Conservation (phyloP, 2,797 vertebrate species). For the Alfaro cultratus region DNA sequence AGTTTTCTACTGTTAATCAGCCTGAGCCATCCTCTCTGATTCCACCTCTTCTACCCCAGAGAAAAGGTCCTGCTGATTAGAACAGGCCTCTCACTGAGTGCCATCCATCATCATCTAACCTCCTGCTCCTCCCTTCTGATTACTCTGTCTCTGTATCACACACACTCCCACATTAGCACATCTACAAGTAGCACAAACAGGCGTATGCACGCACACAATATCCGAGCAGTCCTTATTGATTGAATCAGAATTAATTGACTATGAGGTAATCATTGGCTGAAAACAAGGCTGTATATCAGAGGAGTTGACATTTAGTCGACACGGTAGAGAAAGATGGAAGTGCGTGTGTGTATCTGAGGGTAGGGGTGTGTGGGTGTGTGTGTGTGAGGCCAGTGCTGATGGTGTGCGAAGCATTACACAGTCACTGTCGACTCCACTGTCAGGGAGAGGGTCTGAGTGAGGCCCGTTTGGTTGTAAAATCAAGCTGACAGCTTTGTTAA, state of each 20-base stretch:
- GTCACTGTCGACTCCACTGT: constrained; percentile 43
- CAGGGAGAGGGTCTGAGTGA: constrained; percentile 78
- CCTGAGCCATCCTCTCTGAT: constrained; percentile 47
- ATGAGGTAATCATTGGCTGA: constrained; percentile 85
- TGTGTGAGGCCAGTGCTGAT: constrained; percentile 33
- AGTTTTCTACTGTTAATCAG: constrained; percentile 66
- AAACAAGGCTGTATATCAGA: constrained; percentile 78
- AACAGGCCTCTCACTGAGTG: constrained; percentile 75
- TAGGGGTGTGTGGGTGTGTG: constrained; percentile 65
- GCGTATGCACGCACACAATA: constrained; percentile 59
- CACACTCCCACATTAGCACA: constrained; percentile 21
- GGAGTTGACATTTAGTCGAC: constrained; percentile 76
- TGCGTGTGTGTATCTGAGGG: constrained; percentile 63
- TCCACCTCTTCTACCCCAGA: constrained; percentile 56
- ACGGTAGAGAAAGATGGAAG: constrained; percentile 41
- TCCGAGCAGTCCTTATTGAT: constrained; percentile 81
- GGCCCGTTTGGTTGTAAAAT: constrained; percentile 85
- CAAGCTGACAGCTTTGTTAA: constrained; percentile 88
- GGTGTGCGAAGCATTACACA: constrained; percentile 42
- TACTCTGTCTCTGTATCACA: constrained; percentile 39
- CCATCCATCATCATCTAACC: constrained; percentile 73
- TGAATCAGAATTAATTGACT: constrained; percentile 84
- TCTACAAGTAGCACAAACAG: constrained; percentile 23
- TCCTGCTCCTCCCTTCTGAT: constrained; percentile 66
- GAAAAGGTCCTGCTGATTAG: constrained; percentile 81